These are phyloP conservation scores for Tetrax tetrax DNA, from an alignment of 2,113 vertebrate genomes.

Conservation along the genomic window DNA sequence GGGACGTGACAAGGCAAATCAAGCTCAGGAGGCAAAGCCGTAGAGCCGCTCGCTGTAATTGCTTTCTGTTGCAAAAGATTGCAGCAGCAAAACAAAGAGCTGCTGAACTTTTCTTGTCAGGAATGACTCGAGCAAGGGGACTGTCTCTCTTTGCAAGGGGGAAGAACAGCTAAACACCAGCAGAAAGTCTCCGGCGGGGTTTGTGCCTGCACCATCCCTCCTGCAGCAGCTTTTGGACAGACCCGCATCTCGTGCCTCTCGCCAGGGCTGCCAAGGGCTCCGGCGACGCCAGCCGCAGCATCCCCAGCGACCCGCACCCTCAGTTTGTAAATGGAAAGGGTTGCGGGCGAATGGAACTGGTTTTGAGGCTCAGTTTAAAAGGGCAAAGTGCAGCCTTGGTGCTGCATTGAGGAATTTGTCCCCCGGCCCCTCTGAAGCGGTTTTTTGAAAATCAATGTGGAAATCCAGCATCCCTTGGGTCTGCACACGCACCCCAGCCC, in stretches of 20 bases:
- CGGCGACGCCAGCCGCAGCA: not conserved
- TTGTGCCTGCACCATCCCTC: not conserved
- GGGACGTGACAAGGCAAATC: constrained; percentile 73
- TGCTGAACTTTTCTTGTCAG: constrained; percentile 9
- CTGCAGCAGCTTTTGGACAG: not conserved
- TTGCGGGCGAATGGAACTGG: not conserved
- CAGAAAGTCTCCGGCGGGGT: fast-evolving
- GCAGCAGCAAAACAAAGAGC: constrained; percentile 50
- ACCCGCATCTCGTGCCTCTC: fast-evolving
- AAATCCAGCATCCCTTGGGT: not conserved
- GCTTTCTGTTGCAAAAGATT: constrained; percentile 38
- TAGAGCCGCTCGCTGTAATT: constrained; percentile 54
- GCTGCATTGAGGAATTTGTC: no score
- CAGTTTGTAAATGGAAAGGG: fast-evolving
- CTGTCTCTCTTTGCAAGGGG: not conserved
- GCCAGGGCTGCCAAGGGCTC: not conserved
- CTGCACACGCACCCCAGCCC: fast-evolving
- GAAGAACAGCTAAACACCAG: not conserved
- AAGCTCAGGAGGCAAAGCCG: constrained; percentile 63
- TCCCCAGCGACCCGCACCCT: not conserved
- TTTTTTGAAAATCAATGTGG: not conserved
- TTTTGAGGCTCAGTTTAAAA: not conserved
- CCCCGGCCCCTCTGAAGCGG: not conserved
- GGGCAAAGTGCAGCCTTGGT: not conserved
- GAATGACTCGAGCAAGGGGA: not conserved